Conservation (phyloP, 2,888 invertebrate species). For the Metalampra italica region DNA sequence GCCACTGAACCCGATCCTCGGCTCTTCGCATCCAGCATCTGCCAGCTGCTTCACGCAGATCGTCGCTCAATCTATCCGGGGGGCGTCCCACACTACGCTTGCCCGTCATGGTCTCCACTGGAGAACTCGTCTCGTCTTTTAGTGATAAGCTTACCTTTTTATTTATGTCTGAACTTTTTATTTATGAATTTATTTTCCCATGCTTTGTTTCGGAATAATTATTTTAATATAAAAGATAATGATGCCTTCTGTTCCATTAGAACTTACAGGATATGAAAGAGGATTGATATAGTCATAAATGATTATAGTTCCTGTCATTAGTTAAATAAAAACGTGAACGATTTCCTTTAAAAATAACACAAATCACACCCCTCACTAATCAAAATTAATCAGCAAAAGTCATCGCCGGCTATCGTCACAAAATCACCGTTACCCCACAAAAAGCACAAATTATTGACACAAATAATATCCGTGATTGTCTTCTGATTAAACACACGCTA, state of each 20-base stretch:
- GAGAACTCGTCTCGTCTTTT: too few species aligned
- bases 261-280: neutral
- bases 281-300: neutral
- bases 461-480: conserved; percentile 57
- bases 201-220: too few species aligned
- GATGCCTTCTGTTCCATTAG: neutral
- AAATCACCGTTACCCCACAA: conserved; percentile 36
- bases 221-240: too few species aligned
- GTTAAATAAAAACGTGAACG: neutral
- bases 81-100: too few species aligned
- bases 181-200: too few species aligned
- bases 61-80: too few species aligned
- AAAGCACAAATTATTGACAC: conserved; percentile 52
- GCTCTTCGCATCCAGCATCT: too few species aligned
- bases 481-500: conserved; percentile 56
- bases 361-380: conserved; percentile 32
- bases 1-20: too few species aligned
- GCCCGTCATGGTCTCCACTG: too few species aligned
- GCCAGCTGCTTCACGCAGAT: too few species aligned
- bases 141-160: neutral
- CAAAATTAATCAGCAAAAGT: conserved; percentile 45
- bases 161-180: neutral
- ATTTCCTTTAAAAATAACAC: conserved; percentile 5
- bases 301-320: neutral
- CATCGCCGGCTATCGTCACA: conserved; percentile 38